Percentiles rank a stretch among this genome's conserved stretches.
These are phyloP conservation scores for Camelus bactrianus DNA, from an alignment of 2,113 vertebrate genomes.

Conservation along the genomic window DNA sequence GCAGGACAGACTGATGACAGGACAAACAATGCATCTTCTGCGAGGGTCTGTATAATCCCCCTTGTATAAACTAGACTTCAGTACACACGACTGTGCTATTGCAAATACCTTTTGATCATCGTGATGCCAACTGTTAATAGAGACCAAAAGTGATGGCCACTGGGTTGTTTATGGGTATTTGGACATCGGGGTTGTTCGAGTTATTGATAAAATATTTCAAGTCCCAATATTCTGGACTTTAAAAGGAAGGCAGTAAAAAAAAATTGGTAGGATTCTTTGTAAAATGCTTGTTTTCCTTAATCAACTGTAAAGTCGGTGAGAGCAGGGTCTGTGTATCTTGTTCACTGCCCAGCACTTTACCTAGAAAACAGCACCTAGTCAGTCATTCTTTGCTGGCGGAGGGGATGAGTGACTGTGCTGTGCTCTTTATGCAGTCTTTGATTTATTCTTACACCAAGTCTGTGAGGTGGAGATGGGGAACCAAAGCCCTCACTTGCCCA, in stretches of 20 bases:
- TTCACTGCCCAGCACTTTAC: not conserved
- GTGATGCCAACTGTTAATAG: not conserved
- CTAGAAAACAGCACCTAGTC: not conserved
- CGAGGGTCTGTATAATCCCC: not conserved
- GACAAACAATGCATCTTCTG: accelerated
- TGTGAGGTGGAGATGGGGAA: too few species aligned
- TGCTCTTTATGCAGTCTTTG: not conserved
- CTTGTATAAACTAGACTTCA: accelerated
- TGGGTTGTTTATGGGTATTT: not conserved
- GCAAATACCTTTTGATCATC: not conserved
- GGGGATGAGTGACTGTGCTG: not conserved
- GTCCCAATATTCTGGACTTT: not conserved
- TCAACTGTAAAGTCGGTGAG: accelerated
- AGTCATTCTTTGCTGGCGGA: not conserved
- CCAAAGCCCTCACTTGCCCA: not conserved
- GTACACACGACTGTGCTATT: accelerated
- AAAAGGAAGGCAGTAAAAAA: not conserved
- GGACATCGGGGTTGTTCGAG: not conserved
- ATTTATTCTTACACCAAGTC: not conserved
- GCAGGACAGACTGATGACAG: accelerated
- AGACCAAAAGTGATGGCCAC: not conserved
- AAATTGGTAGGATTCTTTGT: not conserved
- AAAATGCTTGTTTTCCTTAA: not conserved
- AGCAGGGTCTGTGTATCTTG: not conserved
- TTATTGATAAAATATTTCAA: not conserved